phyloP scores from a whole-genome alignment of 2,888 invertebrate genomes.

The Drosophila percnosoma region DNA sequence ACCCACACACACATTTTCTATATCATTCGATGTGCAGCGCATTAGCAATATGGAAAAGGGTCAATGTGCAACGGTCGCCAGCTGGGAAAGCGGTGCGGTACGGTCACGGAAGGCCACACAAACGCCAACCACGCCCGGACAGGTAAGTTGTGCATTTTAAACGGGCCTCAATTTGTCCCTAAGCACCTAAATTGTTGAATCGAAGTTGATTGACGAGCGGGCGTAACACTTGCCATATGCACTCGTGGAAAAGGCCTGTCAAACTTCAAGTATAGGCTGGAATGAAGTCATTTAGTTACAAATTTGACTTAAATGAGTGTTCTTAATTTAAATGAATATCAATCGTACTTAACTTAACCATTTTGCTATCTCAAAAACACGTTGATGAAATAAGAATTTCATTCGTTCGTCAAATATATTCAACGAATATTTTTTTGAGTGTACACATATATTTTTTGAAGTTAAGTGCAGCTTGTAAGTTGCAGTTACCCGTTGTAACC shows the following conservation, averaged over 20 bases:
- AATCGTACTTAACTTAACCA: not conserved
- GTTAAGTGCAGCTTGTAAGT: not conserved
- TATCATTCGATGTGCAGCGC: slow-evolving; percentile 83
- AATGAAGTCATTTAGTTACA: not conserved
- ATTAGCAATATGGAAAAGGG: slow-evolving; percentile 88
- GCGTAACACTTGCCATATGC: not conserved
- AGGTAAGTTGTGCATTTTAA: slow-evolving; percentile 70
- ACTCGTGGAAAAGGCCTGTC: not conserved
- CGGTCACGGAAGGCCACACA: slow-evolving; percentile 87
- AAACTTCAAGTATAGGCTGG: not conserved
- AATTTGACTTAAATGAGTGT: not conserved
- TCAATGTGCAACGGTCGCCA: slow-evolving; percentile 88
- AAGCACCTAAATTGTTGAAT: slow-evolving; percentile 23
- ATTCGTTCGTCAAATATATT: not conserved
- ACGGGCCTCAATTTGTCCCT: not conserved
- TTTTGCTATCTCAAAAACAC: not conserved
- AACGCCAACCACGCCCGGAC: slow-evolving; percentile 85
- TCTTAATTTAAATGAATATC: not conserved
- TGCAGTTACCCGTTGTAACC: not conserved
- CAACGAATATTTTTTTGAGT: not conserved
- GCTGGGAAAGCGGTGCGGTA: slow-evolving; percentile 88
- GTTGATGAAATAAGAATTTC: too few species aligned
- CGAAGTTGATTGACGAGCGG: slow-evolving; percentile 15
- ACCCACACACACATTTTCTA: slow-evolving; percentile 44
- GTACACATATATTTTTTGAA: not conserved